Conservation (phyloP, 2,888 invertebrate genomes). For the Nysson spinosus region DNA sequence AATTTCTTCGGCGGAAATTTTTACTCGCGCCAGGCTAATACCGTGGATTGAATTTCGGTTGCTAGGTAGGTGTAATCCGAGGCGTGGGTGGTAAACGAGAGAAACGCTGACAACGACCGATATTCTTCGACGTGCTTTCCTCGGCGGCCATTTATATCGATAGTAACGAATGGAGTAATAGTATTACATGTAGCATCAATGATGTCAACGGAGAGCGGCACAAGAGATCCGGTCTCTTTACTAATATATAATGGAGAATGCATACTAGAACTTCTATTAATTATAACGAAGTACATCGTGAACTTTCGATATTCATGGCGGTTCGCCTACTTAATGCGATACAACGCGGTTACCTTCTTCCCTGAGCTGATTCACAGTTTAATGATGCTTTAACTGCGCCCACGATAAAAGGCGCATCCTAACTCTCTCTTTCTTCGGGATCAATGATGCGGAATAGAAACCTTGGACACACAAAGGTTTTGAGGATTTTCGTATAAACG, state of each 20-base stretch:
- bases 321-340: slow-evolving; percentile 12
- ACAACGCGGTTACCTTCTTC: slow-evolving; percentile 29
- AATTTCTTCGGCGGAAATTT: neutral
- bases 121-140: neutral
- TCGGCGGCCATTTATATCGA: slow-evolving; percentile 26
- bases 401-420: slow-evolving; percentile 6
- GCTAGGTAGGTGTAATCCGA: slow-evolving; percentile 28
- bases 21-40: slow-evolving; percentile 8
- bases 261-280: slow-evolving; percentile 31
- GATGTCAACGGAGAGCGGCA: slow-evolving; percentile 9
- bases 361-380: slow-evolving; percentile 48
- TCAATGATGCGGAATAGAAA: slow-evolving; percentile 12
- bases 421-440: neutral
- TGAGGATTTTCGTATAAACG: neutral
- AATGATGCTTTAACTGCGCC: slow-evolving; percentile 40
- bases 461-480: neutral
- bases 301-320: slow-evolving; percentile 18
- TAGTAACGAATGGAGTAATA: slow-evolving; percentile 50
- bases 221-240: neutral
- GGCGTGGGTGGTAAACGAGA: slow-evolving; percentile 29
- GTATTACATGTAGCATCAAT: slow-evolving; percentile 21
- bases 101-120: slow-evolving; percentile 3
- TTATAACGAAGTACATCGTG: slow-evolving; percentile 30
- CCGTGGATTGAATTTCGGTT: slow-evolving; percentile 33
- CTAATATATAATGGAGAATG: neutral